Evolutionary conservation across 2,888 invertebrate species (phyloP), one percentile per base, ranked within the genome.

Genomic region (Andrena marginata): DNA sequence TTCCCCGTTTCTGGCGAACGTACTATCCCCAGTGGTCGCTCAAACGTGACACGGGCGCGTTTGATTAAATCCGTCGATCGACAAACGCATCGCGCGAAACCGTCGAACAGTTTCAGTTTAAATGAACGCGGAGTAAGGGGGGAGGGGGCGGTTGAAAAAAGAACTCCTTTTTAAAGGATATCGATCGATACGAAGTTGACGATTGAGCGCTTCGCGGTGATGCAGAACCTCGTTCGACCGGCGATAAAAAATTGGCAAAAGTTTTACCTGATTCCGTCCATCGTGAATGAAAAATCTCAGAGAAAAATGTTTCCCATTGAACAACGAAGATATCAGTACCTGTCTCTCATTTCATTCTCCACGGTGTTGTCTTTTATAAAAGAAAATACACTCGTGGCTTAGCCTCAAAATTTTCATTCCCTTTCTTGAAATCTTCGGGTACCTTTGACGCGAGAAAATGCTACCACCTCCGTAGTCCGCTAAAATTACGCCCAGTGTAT

Each of bases 161-260:
- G 60, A 67, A 68, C 67, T 65, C 49, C 26, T 56, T 77, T 78
- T 64, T 77, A 51, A 35, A 65, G 75, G 42, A 64, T 69, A 75
- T 77, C 71, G 85, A 85, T 85, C 70, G 73, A 26, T 81, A 62
- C 42, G 62, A 71, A 35, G 74, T 72, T 64, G 49, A 60, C 51
- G 77, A 85, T 77, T 59, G 63, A 82, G 63, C 71, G 62, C 63
- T 69, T 62, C 62, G 31, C 71, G 49, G 51, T 51, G 29, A 77
- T 60, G 20, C 60, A 16, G n/a, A 63, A 63, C 31, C 68, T 78
- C 23, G 62, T 16, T 33, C 35, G 42, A 31, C 2, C 13, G n/a
- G 42, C 10, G 42, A 16, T 42, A 42, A 42, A 42, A 42, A 42
- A 42, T 42, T 42, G 13, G 16, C 42, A 42, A 16, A 42, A 42